Base-by-base conservation (phyloP, 37 sponge, comb jelly and placozoan genomes). In the Aplysina aerophoba region DNA sequence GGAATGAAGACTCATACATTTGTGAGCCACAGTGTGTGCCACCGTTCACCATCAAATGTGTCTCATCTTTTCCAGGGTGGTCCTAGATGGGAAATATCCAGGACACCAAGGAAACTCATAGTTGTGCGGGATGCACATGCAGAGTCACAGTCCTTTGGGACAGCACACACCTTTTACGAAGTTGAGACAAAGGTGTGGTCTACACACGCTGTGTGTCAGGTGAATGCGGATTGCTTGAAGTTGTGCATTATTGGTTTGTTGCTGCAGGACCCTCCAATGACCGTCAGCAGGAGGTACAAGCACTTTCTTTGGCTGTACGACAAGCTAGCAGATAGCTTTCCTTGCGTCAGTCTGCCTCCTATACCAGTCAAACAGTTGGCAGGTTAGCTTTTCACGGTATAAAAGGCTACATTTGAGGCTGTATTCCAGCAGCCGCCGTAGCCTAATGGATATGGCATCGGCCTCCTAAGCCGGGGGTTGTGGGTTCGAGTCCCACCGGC, bases 401-500 rank as follows among this genome's bases (percentile, higher is more conserved):
- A 75, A 75, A 19, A 24, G 53, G 15, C 12, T 69, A 24, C 14
- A 19, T 75, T 44, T 14, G 24, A 44, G 22, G 4, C 0, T 15
- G 2, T 50, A 41, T 20, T 21, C 14, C 53, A 41, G 78, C 40
- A 87, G 95, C 95, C 95, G 92, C 95, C 95, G 95, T 95, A 95
- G 95, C 95, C 95, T 95, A 95, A 95, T 91, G 95, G 95, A 91
- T 95, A 95, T 95, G 95, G 95, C 95, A 95, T 95, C 95, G 95
- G 95, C 95, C 95, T 95, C 95, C 95, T 95, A 95, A 95, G 95
- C 95, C 95, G 95, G 95, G 95, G 95, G 95, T 95, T 95, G 95
- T 92, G 95, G 95, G 95, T 95, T 95, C 95, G 95, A 95, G 86
- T 95, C 95, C 95, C 95, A 92, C 92, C 95, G 95, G 95, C 92